Evolutionary conservation across 2,888 invertebrate genomes (phyloP).

Genomic region (Mycalesis mineus): DNA sequence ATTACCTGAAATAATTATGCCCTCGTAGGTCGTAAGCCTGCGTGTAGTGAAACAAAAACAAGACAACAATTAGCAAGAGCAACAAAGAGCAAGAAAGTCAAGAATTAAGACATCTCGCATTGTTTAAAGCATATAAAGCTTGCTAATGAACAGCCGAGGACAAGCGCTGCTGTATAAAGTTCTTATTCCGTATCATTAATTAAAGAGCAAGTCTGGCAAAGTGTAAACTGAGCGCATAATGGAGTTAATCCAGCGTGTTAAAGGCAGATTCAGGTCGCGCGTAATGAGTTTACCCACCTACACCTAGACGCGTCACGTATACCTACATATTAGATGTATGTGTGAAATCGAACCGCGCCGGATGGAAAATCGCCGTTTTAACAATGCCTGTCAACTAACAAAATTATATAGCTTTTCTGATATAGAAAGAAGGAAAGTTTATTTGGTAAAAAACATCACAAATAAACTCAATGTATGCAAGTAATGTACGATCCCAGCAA

Average conservation of each 20-base stretch:
- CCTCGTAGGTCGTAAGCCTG: too few species aligned
- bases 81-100: neutral
- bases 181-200: slow-evolving; percentile 15
- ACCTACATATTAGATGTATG: neutral
- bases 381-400: too few species aligned
- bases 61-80: slow-evolving; percentile 2
- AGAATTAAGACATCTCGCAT: slow-evolving; percentile 5
- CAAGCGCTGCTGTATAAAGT: neutral
- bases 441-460: too few species aligned
- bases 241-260: slow-evolving; percentile 18
- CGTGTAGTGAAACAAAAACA: neutral
- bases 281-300: slow-evolving; percentile 25
- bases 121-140: neutral
- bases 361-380: neutral
- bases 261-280: slow-evolving; percentile 22
- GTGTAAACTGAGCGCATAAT: slow-evolving; percentile 24
- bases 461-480: too few species aligned
- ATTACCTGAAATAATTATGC: too few species aligned
- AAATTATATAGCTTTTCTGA: too few species aligned
- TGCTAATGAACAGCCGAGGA: slow-evolving; percentile 4
- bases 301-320: slow-evolving; percentile 1
- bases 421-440: too few species aligned
- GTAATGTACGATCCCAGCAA: too few species aligned
- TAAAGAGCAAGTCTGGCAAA: slow-evolving; percentile 16
- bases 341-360: neutral